These are phyloP conservation scores for Phlogophora meticulosa DNA, from an alignment of 2,888 invertebrate genomes.

Conservation along the genomic window DNA sequence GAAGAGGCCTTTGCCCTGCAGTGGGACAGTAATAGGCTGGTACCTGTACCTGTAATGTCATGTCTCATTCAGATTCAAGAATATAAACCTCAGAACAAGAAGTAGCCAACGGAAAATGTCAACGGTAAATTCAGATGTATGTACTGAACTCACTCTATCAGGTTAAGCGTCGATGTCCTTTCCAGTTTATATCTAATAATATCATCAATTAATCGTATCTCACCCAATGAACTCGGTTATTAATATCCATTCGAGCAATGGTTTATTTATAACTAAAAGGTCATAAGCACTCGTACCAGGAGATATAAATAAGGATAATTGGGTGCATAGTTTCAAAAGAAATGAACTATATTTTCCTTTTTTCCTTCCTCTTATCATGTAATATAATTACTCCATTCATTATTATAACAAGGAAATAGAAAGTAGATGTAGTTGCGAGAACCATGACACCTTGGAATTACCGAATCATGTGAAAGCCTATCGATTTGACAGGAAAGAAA, in stretches of 20 bases:
- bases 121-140: too few relatives aligned
- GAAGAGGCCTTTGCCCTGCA: too few relatives aligned
- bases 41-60: too few relatives aligned
- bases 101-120: too few relatives aligned
- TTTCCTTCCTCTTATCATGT: constrained; percentile 46
- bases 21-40: too few relatives aligned
- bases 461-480: constrained; percentile 20
- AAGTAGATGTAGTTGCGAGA: constrained; percentile 33
- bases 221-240: constrained; percentile 6
- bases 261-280: constrained; percentile 44
- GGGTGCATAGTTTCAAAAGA: constrained; percentile 54
- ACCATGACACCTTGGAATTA: constrained; percentile 22
- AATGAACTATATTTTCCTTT: constrained; percentile 30
- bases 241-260: constrained; percentile 6
- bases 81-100: too few relatives aligned
- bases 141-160: too few relatives aligned
- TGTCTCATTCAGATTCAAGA: too few relatives aligned
- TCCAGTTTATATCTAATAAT: too few relatives aligned
- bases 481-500: not conserved
- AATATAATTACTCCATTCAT: not conserved
- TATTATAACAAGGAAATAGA: constrained; percentile 14
- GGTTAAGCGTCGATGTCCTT: too few relatives aligned
- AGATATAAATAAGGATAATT: constrained; percentile 64
- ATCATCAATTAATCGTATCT: constrained; percentile 15
- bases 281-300: constrained; percentile 49